A percentile compares a stretch with the other conserved stretches of the same genome.
Evolutionary conservation across 1,140 invertebrate species (phyloP).

Genomic region (Drosophila burlai): DNA sequence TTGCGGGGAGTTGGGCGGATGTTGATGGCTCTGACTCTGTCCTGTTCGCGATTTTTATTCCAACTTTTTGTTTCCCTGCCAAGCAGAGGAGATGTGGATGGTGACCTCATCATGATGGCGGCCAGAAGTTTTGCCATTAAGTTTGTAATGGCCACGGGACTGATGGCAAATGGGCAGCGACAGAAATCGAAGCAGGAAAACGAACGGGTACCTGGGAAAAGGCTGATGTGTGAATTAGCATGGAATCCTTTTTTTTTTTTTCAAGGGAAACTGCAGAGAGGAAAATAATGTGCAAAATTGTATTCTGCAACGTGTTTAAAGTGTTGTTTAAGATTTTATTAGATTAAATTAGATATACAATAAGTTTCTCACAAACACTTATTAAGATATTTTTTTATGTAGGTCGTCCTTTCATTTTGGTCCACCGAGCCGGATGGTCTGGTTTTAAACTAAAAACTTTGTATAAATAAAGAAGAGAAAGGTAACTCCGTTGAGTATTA

Average conservation of each 20-base stretch:
- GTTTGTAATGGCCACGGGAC: conserved; percentile 55
- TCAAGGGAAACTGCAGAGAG: background rate
- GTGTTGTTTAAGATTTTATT: background rate
- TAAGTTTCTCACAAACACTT: no score
- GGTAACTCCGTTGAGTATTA: background rate
- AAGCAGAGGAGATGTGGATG: conserved; percentile 17
- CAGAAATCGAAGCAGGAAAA: conserved; percentile 6
- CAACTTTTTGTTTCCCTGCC: conserved; percentile 4
- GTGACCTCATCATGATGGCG: conserved; percentile 38
- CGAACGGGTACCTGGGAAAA: background rate
- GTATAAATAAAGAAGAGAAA: background rate
- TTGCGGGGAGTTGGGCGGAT: conserved; percentile 6
- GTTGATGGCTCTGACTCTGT: conserved; percentile 19
- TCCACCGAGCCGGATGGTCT: background rate
- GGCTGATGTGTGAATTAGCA: conserved; percentile 1
- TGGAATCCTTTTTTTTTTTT: background rate
- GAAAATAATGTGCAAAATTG: background rate
- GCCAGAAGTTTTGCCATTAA: conserved; percentile 58
- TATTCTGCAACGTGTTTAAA: background rate
- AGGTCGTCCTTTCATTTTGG: background rate
- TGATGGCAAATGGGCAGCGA: conserved; percentile 13
- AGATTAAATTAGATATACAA: background rate
- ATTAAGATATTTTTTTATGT: background rate
- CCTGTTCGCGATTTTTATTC: conserved; percentile 3
- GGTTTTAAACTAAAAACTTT: no score